Percentiles rank a stretch among this genome's conserved stretches.
Evolutionary conservation across 2,797 vertebrate species (phyloP).

Genomic region (Silurus lanzhouensis): DNA sequence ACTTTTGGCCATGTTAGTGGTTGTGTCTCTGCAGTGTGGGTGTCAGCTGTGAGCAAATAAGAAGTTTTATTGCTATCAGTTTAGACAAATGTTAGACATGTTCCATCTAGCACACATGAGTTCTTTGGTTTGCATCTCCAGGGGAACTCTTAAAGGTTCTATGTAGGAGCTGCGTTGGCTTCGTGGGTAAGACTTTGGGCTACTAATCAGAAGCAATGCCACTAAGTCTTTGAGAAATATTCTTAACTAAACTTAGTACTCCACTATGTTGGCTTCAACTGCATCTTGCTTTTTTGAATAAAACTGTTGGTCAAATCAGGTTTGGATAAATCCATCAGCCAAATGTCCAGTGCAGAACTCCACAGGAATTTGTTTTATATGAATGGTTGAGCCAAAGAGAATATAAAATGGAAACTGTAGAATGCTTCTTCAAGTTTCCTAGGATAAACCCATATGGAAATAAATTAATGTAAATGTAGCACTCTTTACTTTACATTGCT

Average conservation of each 20-base stretch:
- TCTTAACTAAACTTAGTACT: not conserved
- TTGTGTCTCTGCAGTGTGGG: conserved; percentile 33
- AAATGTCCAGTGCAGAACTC: not conserved
- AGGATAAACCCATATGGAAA: not conserved
- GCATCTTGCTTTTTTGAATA: not conserved
- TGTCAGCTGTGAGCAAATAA: conserved; percentile 28
- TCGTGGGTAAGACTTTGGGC: conserved; percentile 20
- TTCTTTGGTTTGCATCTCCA: conserved; percentile 22
- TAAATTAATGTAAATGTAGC: not conserved
- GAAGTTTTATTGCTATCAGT: conserved; percentile 31
- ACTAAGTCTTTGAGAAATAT: not conserved
- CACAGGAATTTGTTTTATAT: not conserved
- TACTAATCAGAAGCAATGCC: conserved; percentile 10
- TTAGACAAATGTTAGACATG: conserved; percentile 30
- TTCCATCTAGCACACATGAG: conserved; percentile 15
- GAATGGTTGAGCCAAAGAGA: not conserved
- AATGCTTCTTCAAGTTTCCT: not conserved
- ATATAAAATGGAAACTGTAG: not conserved
- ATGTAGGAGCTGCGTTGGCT: conserved; percentile 18
- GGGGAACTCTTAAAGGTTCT: conserved; percentile 26
- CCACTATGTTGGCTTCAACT: not conserved
- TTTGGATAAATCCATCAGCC: not conserved
- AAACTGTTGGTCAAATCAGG: not conserved
- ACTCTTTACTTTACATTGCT: not conserved
- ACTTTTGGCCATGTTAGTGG: conserved; percentile 44